Evolutionary conservation across 2,888 invertebrate genomes (phyloP).

Genomic region (Chaetogeoica ovagalla): DNA sequence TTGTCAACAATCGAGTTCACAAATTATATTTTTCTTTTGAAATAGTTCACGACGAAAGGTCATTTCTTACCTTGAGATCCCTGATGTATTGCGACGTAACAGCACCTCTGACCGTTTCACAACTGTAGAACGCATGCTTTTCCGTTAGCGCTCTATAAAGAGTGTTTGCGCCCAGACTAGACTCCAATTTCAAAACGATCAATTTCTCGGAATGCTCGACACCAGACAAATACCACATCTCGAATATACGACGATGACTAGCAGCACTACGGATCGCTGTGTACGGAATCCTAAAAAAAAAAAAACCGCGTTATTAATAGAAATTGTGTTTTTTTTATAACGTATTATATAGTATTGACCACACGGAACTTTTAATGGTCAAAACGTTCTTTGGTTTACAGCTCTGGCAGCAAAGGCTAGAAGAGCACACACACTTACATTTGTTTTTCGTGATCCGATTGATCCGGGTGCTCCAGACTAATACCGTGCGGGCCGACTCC

Average conservation of each 20-base stretch:
- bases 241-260: slow-evolving; percentile 74
- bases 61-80: slow-evolving; percentile 71
- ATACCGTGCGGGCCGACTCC: slow-evolving; percentile 85
- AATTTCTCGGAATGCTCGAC: slow-evolving; percentile 64
- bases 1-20: background rate
- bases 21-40: background rate
- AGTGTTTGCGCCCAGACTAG: slow-evolving; percentile 78
- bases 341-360: too few species aligned
- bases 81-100: slow-evolving; percentile 87
- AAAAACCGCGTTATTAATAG: background rate
- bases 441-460: slow-evolving; percentile 45
- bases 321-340: too few species aligned
- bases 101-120: slow-evolving; percentile 84
- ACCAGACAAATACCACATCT: slow-evolving; percentile 71
- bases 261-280: slow-evolving; percentile 80
- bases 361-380: background rate
- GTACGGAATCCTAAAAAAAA: slow-evolving; percentile 70
- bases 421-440: slow-evolving; percentile 18
- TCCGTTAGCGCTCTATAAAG: slow-evolving; percentile 85
- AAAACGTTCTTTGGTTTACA: background rate
- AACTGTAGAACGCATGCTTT: slow-evolving; percentile 89
- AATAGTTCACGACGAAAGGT: background rate
- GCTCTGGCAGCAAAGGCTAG: too few species aligned
- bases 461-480: slow-evolving; percentile 65
- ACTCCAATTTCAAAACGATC: slow-evolving; percentile 78